Evolutionary conservation across 2,888 invertebrate species (phyloP), one percentile per base, ranked within the genome.

Genomic region (Arctia plantaginis): DNA sequence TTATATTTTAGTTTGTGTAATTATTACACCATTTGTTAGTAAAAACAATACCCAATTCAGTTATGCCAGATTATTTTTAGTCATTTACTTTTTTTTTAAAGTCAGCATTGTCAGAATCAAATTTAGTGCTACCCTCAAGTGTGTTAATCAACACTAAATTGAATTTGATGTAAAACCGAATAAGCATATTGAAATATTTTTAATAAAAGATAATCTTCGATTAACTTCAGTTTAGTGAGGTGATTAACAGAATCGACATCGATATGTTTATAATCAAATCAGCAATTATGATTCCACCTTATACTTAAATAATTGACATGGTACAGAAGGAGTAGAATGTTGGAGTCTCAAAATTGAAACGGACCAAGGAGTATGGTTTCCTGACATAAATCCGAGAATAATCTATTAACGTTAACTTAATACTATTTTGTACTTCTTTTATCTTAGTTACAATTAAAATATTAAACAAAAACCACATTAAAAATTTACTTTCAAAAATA

Each of bases 401-500:
- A 23, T 13, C 69, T 35, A 23, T 35, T 27, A 39, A 69, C 6
- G 20, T 69, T 66, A 41, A 62, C 79, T 80, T 80, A 85, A 72
- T 20, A 47, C 79, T 85, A 84, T 59, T 88, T 88, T 88, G 88
- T 88, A 88, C 88, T 88, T 82, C n/a, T n/a, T 83, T 81, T 80
- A 59, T 18, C 23, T 62, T 30, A 70, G n/a, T 3, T 59, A 69
- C 10, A 70, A 23, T 39, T 69, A 10, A 18, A 35, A 69, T 69
- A 69, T 55, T 55, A 23, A 13, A 66, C 35, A 27, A 33, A 20
- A 0, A n/a, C n/a, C n/a, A n/a, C n/a, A 30, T 59, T 15, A 15
- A 15, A 13, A n/a, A 13, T 12, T 30, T 1, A 13, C n/a, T 13
- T 13, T 30, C 15, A 3, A 55, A 20, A n/a, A n/a, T 20, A 62